phyloP scores from a whole-genome alignment of 37 sponge, comb jelly and placozoan genomes.

The Ianthella basta region DNA sequence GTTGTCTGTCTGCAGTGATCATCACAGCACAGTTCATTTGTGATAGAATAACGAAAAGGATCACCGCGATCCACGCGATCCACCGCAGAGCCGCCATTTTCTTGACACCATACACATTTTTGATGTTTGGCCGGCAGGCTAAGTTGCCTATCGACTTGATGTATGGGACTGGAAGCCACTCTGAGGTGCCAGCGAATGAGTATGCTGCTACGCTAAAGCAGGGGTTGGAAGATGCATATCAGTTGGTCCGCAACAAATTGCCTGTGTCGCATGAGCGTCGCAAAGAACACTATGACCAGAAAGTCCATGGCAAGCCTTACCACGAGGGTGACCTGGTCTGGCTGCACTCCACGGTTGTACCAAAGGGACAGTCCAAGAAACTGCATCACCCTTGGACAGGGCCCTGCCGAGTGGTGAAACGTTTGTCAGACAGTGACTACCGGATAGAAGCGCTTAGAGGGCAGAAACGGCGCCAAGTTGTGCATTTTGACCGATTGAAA shows the following conservation, averaged over 20 bases:
- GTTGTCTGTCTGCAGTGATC: not conserved
- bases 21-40: not conserved
- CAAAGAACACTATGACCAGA: conserved; percentile 42
- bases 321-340: conserved; percentile 57
- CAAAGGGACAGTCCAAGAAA: conserved; percentile 42
- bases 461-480: conserved; percentile 3
- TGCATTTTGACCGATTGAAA: conserved; percentile 61
- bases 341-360: conserved; percentile 46
- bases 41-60: not conserved
- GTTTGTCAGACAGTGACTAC: conserved; percentile 31
- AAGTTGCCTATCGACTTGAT: conserved; percentile 34
- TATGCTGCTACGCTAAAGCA: conserved; percentile 20
- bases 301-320: conserved; percentile 52
- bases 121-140: conserved; percentile 63
- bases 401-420: conserved; percentile 44
- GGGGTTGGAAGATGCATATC: conserved; percentile 32
- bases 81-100: not conserved
- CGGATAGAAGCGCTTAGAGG: conserved; percentile 10
- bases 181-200: not conserved
- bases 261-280: conserved; percentile 1
- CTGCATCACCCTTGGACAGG: conserved; percentile 58
- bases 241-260: conserved; percentile 24
- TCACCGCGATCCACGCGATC: not conserved
- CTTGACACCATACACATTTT: too few relatives aligned
- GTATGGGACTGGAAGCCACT: conserved; percentile 9